Percentiles rank a stretch among this genome's conserved stretches.
Evolutionary conservation across 2,888 invertebrate genomes (phyloP).

Genomic region (Spisula subtruncata): DNA sequence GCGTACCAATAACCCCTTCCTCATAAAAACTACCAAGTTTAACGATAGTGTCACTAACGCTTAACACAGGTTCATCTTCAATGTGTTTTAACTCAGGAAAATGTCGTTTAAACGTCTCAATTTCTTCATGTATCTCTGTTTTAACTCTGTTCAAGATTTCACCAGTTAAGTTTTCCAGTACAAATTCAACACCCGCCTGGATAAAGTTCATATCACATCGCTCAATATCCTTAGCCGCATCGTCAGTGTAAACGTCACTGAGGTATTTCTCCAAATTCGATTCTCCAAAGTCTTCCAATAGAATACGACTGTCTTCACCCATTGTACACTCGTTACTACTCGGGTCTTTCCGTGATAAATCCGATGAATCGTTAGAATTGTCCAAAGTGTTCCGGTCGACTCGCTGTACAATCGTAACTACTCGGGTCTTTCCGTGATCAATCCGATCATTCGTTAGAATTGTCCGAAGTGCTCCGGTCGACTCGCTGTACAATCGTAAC

Average conservation of each 20-base stretch:
- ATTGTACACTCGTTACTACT: too few species aligned
- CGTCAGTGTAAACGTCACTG: background rate
- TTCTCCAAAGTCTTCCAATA: background rate
- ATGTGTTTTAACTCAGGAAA: slow-evolving; percentile 2
- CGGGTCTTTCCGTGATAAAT: too few species aligned
- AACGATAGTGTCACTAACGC: background rate
- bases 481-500: too few species aligned
- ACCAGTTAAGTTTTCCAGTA: background rate
- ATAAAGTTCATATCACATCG: background rate
- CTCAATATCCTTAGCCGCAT: background rate
- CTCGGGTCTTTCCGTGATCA: too few species aligned
- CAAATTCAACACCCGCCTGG: background rate
- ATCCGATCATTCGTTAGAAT: too few species aligned
- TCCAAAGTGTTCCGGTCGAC: too few species aligned
- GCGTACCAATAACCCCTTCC: background rate
- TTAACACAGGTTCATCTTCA: background rate
- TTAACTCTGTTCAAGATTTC: background rate
- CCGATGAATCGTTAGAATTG: background rate
- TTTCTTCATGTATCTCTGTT: background rate
- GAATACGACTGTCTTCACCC: background rate
- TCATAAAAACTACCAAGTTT: slow-evolving; percentile 2
- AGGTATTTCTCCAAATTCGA: background rate
- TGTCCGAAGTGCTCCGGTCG: too few species aligned
- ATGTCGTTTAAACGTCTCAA: background rate
- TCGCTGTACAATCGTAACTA: too few species aligned